Evolutionary conservation across 2,888 invertebrate genomes (phyloP).

Genomic region (Junonia oenone): DNA sequence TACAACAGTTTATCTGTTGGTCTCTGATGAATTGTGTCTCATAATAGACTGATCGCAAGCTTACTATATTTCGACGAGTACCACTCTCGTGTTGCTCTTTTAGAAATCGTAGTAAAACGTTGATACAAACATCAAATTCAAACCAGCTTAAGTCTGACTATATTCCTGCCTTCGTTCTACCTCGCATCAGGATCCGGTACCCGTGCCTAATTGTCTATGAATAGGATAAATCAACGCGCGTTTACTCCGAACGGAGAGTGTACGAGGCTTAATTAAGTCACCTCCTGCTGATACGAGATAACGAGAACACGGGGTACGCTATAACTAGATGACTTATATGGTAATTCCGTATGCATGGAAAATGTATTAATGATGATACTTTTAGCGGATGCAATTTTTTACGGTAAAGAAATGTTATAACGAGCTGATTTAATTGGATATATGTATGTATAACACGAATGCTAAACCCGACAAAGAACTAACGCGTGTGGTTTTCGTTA

Average conservation of each 20-base stretch:
- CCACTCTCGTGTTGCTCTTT: no score
- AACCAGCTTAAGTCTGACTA: not conserved
- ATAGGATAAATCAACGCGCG: conserved; percentile 5
- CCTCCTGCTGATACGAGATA: conserved; percentile 20
- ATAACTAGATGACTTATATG: conserved; percentile 21
- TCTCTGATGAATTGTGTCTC: no score
- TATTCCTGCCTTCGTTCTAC: not conserved
- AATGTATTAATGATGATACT: not conserved
- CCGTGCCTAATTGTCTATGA: conserved; percentile 2
- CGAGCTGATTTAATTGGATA: not conserved
- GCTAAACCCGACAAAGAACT: no score
- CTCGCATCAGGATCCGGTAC: not conserved
- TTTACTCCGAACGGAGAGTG: not conserved
- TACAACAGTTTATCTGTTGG: no score
- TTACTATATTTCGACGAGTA: no score
- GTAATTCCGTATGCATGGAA: conserved; percentile 10
- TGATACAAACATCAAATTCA: not conserved
- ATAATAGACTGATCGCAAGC: no score
- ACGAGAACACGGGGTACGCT: conserved; percentile 5
- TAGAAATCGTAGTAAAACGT: not conserved
- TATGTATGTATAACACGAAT: not conserved
- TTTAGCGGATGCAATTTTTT: not conserved
- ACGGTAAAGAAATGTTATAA: not conserved
- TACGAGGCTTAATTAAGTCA: conserved; percentile 17
- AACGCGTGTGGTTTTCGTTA: no score